Percentiles rank a stretch among this genome's conserved stretches.
These are phyloP conservation scores for Hucho hucho DNA, from an alignment of 2,113 vertebrate species.

Conservation along the genomic window DNA sequence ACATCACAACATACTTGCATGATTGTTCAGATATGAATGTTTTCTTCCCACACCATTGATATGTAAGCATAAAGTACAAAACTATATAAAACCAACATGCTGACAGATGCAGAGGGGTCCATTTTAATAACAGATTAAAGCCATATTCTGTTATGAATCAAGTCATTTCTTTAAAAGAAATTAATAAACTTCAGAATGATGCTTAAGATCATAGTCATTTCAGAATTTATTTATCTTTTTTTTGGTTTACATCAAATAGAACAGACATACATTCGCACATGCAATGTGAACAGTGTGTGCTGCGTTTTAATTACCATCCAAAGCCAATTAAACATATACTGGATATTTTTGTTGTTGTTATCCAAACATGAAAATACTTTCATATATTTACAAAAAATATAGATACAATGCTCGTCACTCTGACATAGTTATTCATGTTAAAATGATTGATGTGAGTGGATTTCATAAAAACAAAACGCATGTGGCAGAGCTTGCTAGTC, in stretches of 20 bases:
- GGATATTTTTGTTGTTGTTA: constrained; percentile 66
- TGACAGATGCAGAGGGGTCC: constrained; percentile 54
- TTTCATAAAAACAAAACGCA: constrained; percentile 31
- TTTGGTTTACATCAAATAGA: constrained; percentile 70
- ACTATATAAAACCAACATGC: constrained; percentile 72
- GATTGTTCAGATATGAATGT: constrained; percentile 60
- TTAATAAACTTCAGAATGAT: constrained; percentile 60
- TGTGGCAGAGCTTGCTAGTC: constrained; percentile 61
- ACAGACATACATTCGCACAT: constrained; percentile 76
- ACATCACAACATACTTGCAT: constrained; percentile 73
- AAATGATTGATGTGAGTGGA: constrained; percentile 28
- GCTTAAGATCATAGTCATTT: constrained; percentile 63
- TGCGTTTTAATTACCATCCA: constrained; percentile 61
- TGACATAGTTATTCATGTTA: constrained; percentile 45
- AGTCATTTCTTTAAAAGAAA: constrained; percentile 39
- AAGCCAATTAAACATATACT: constrained; percentile 68
- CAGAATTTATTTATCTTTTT: constrained; percentile 60
- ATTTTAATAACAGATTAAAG: constrained; percentile 64
- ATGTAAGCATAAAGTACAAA: constrained; percentile 59
- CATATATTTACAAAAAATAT: constrained; percentile 72
- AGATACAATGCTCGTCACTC: constrained; percentile 66
- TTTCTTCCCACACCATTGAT: constrained; percentile 52
- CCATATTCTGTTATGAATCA: constrained; percentile 58
- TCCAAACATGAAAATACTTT: constrained; percentile 78
- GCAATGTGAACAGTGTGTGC: constrained; percentile 76